Percentiles rank a stretch among this genome's conserved stretches.
These are phyloP conservation scores for Sycophila texana DNA, from an alignment of 2,888 invertebrate genomes.

Conservation along the genomic window DNA sequence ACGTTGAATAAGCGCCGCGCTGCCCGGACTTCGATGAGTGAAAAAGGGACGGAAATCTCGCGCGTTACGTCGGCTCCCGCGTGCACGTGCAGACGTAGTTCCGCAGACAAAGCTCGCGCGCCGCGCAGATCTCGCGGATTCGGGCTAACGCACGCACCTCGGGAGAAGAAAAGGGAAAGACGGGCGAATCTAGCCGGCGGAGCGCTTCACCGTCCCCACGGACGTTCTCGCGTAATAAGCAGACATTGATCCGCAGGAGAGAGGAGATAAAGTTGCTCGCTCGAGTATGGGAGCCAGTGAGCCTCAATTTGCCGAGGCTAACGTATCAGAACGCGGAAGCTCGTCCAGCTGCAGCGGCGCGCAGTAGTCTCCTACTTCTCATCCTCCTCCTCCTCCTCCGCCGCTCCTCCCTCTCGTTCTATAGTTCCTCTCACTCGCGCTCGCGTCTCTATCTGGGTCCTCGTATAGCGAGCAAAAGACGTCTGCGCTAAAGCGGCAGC, in stretches of 20 bases:
- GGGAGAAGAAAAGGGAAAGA: too few relatives aligned
- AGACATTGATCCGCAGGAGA: slow-evolving; percentile 44
- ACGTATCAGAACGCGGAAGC: slow-evolving; percentile 13
- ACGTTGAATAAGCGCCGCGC: neutral
- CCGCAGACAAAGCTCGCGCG: too few relatives aligned
- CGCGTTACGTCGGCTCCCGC: neutral
- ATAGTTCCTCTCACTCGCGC: neutral
- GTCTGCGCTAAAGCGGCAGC: slow-evolving; percentile 2
- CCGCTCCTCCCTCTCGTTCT: too few relatives aligned
- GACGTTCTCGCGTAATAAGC: slow-evolving; percentile 51
- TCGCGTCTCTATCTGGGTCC: neutral
- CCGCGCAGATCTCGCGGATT: too few relatives aligned
- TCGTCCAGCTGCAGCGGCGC: too few relatives aligned
- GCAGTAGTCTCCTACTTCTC: too few relatives aligned
- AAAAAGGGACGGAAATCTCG: neutral
- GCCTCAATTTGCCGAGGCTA: slow-evolving; percentile 40
- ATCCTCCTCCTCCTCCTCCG: too few relatives aligned
- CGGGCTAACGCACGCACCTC: too few relatives aligned
- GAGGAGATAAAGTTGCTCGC: slow-evolving; percentile 35
- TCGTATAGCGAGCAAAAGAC: neutral
- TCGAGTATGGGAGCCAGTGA: neutral
- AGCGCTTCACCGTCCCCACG: slow-evolving; percentile 8
- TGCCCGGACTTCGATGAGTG: neutral
- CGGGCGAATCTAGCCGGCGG: slow-evolving; percentile 1
- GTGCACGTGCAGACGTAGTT: neutral